Conservation (phyloP, 2,888 invertebrate genomes). For the Malacosoma neustria region DNA sequence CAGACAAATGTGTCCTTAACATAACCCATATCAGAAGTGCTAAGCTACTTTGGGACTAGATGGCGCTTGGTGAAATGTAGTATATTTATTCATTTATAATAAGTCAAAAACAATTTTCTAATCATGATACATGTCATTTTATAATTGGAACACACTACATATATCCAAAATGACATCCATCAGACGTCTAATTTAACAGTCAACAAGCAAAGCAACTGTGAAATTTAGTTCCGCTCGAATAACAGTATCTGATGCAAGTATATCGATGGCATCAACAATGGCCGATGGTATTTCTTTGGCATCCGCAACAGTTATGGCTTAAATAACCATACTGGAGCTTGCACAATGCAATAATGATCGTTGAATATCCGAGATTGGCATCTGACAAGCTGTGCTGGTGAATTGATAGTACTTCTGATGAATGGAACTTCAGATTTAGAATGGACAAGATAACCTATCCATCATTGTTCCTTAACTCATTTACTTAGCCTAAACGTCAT, state of each 20-base stretch:
- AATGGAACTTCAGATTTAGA: not conserved
- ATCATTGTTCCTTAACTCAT: too few species aligned
- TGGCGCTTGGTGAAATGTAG: too few species aligned
- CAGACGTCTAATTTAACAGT: too few species aligned
- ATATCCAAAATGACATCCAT: too few species aligned
- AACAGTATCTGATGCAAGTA: constrained; percentile 6
- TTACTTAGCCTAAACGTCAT: too few species aligned
- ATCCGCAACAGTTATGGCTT: constrained; percentile 5
- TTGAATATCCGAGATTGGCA: not conserved
- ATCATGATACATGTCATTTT: too few species aligned
- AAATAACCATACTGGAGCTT: not conserved
- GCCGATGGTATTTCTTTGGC: constrained; percentile 6
- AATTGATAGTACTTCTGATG: not conserved
- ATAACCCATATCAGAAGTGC: too few species aligned
- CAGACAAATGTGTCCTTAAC: too few species aligned
- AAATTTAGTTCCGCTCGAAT: constrained; percentile 7
- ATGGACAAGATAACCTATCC: not conserved
- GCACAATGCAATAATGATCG: not conserved
- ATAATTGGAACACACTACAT: too few species aligned
- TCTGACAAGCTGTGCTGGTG: not conserved
- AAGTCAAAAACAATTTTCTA: too few species aligned
- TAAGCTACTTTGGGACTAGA: too few species aligned
- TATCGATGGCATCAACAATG: constrained; percentile 10
- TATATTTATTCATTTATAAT: too few species aligned
- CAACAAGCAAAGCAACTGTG: constrained; percentile 6